A percentile compares a stretch with the other conserved stretches of the same genome.
These are phyloP conservation scores for Synergus itoensis DNA, from an alignment of 2,888 invertebrate species.

Conservation along the genomic window DNA sequence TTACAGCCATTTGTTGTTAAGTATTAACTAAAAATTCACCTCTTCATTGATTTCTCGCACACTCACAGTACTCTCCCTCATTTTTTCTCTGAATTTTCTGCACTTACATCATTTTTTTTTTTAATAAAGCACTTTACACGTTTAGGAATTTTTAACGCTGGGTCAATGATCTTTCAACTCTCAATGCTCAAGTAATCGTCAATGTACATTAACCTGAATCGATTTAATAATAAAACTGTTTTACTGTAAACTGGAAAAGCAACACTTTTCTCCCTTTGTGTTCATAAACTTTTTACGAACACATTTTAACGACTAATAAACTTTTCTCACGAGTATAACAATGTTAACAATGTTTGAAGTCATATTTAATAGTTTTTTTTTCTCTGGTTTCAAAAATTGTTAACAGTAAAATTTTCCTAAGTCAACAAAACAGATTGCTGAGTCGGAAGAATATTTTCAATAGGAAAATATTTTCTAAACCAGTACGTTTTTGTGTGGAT, in stretches of 20 bases:
- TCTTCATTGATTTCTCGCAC: background rate
- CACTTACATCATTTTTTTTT: slow-evolving; percentile 19
- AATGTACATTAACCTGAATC: background rate
- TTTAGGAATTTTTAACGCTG: background rate
- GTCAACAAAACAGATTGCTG: background rate
- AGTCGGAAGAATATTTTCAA: background rate
- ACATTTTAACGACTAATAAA: background rate
- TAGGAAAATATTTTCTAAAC: background rate
- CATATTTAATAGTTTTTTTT: background rate
- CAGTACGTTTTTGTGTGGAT: background rate
- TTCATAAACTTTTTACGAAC: background rate
- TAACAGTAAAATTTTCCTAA: background rate
- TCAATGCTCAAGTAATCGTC: background rate
- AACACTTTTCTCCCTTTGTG: background rate
- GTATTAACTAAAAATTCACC: slow-evolving; percentile 9
- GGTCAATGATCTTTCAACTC: slow-evolving; percentile 14
- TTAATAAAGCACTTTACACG: slow-evolving; percentile 23
- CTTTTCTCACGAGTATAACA: background rate
- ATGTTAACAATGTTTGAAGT: slow-evolving; percentile 1
- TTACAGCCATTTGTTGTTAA: slow-evolving; percentile 32
- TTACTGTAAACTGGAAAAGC: background rate
- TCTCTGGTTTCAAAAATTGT: background rate
- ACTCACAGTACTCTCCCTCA: background rate
- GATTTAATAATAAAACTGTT: background rate
- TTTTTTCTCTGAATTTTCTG: slow-evolving; percentile 1